phyloP scores from a whole-genome alignment of 2,113 vertebrate genomes.

The Condylura cristata region DNA sequence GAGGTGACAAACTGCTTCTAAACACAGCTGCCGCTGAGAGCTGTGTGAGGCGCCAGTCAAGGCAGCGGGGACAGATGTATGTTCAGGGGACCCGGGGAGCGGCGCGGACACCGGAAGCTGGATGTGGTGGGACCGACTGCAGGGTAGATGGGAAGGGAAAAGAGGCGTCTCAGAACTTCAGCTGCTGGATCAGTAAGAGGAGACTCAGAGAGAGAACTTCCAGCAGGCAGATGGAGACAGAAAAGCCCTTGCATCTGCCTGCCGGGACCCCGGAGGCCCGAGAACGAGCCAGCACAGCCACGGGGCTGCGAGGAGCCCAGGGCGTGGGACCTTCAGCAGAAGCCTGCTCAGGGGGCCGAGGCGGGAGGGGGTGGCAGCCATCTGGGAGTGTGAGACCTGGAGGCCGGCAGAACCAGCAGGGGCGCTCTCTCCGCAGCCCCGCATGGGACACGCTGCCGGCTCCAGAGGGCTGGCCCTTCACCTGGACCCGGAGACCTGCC shows the following conservation, averaged over 20 bases:
- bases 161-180: background rate
- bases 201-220: background rate
- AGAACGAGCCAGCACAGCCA: background rate
- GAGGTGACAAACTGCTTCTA: background rate
- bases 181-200: background rate
- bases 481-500: background rate
- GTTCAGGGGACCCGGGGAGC: background rate
- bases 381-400: background rate
- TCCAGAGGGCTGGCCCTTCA: background rate
- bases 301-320: background rate
- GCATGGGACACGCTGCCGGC: background rate
- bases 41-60: background rate
- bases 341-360: background rate
- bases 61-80: background rate
- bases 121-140: background rate
- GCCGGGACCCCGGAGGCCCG: background rate
- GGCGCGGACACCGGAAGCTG: too few relatives aligned
- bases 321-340: background rate
- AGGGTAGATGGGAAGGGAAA: background rate
- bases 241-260: background rate
- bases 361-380: background rate
- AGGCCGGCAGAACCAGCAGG: background rate
- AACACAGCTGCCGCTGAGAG: background rate
- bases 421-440: background rate
- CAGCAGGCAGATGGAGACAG: background rate